Percentiles rank a stretch among this genome's conserved stretches.
phyloP scores from a whole-genome alignment of 2,888 invertebrate genomes.

The Lasioglossum lativentre region DNA sequence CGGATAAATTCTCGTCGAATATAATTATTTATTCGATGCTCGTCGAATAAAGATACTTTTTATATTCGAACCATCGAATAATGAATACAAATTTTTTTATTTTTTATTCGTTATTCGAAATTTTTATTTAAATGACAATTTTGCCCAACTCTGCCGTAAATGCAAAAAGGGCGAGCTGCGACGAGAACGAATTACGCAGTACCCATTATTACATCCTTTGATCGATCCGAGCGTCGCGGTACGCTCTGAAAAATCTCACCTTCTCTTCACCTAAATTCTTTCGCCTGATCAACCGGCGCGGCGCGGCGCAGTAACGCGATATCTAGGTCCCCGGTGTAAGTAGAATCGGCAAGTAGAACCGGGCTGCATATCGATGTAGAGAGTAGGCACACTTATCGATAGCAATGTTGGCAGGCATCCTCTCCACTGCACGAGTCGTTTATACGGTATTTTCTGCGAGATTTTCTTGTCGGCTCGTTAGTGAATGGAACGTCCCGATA shows the following conservation, averaged over 20 bases:
- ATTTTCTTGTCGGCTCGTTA: constrained; percentile 43
- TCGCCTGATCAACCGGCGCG: not conserved
- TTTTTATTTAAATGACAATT: no score
- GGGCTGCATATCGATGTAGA: constrained; percentile 46
- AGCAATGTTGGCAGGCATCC: constrained; percentile 41
- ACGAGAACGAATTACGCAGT: not conserved
- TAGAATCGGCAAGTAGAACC: constrained; percentile 42
- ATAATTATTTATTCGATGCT: no score
- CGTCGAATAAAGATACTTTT: no score
- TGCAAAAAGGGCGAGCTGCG: not conserved
- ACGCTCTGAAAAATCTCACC: not conserved
- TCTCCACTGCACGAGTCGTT: constrained; percentile 46
- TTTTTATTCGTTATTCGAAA: no score
- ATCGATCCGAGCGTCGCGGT: not conserved
- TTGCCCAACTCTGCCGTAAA: no score
- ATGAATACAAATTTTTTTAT: no score
- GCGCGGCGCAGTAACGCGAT: not conserved
- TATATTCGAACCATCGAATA: no score
- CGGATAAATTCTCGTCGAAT: no score
- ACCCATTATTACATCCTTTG: not conserved
- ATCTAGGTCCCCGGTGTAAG: constrained; percentile 35
- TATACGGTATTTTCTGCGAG: constrained; percentile 45
- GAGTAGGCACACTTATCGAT: constrained; percentile 56
- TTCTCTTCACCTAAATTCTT: constrained; percentile 6
- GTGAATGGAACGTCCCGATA: constrained; percentile 38